Base-by-base conservation (phyloP, 1,140 invertebrate species). In the Drosophila fuyamai region DNA sequence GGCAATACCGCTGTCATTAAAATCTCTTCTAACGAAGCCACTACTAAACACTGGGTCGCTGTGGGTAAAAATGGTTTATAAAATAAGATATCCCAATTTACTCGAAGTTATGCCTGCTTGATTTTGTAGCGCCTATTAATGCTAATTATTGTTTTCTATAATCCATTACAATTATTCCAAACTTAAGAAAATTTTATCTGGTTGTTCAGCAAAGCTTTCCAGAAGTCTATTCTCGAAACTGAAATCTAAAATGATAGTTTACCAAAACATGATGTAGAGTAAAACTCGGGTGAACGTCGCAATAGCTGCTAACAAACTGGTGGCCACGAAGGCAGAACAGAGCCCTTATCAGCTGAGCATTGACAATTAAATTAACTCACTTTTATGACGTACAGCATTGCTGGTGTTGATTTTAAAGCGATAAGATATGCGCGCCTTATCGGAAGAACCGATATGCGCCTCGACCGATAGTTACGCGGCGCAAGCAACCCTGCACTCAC, bases 21-120 rank as follows among this genome's bases (percentile, higher is more conserved):
- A 90, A 16, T 92, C 89, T 84, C 83, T 92, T 91, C 90, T 92
- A 91, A 83, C 88, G 70, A 85, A 75, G 75, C 66, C 84, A 92
- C 92, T 92, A 92, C 91, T 92, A 85, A 90, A 91, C 54, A 79
- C 79, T 91, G 92, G 90, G 76, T 93, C 92, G 86, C 92, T 93
- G 84, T 62, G 75, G 83, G 62, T 8, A 78, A 32, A 0, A 29
- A 53, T 65, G 18, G 12, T n/a, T 8, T 38, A 44, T 50, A 75
- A 56, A 47, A 35, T 55, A 18, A 50, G n/a, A 54, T 29, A 27
- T 23, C 12, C 12, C 32, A 55, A 36, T 65, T 36, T 18, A 14
- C 7, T 13, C 13, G 36, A 41, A 1, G 7, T 9, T 9, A 43
- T 27, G 65, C 66, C 32, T 58, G 9, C 9, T 78, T 74, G 83